Evolutionary conservation across 2,797 vertebrate species (phyloP), one percentile per base, ranked within the genome.

Genomic region (Neolamprologus multifasciatus): DNA sequence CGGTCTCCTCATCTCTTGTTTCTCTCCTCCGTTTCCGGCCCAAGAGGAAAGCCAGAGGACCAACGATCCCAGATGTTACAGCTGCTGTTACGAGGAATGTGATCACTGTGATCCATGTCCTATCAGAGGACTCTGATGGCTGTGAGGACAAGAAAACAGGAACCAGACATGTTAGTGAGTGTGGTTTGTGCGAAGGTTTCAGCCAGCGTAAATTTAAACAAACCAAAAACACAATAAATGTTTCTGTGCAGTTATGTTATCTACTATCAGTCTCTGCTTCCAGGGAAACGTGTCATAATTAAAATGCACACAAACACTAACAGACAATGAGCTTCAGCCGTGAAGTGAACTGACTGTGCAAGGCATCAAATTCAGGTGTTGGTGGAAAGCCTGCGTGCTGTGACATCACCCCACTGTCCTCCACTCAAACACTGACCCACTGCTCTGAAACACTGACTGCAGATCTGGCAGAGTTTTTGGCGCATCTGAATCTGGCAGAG

Each of bases 51-150:
- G 1, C 8, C 55, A 59, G 0, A 17, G 26, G 13, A 57, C 14
- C 55, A 59, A 17, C 8, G 26, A 59, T 10, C 8, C 26, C 26
- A 31, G 14, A 31, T 59, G 26, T 17, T 59, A 59, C 55, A 59
- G 26, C 55, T 59, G 55, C 8, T 4, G 55, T 59, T 59, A 17
- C 23, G 0, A 59, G 55, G 29, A 31, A 0, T 31, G 26, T 17
- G 55, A 59, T 31, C 55, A 7, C 55, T 31, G 26, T 31, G 16
- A 2, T 59, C 55, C 57, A 1, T 59, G 29, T 33, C 16, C 16
- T 59, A 19, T 31, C 55, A 59, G 57, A 33, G 29, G 57, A 59
- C 57, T 59, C 57, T 59, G 29, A 19, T 33, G 57, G 57, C 57
- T 59, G 29, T 7, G 57, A 33, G 5, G 16, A 59, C 26, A 59